Conservation (phyloP, 2,113 vertebrate species). For the Muscicapa adusta region DNA sequence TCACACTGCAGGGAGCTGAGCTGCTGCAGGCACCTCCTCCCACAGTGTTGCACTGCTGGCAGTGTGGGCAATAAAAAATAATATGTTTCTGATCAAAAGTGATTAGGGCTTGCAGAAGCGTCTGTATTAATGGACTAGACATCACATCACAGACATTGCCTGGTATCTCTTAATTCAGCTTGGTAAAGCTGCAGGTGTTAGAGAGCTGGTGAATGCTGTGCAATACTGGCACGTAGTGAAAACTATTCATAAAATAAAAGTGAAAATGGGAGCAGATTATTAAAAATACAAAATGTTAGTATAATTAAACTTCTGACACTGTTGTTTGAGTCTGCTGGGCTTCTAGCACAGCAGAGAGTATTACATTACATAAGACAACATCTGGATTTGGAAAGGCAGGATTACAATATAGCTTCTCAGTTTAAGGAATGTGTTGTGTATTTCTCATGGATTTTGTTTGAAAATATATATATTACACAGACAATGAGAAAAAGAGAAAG, state of each 20-base stretch:
- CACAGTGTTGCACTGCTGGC: background rate
- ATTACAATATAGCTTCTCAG: background rate
- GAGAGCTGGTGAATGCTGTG: conserved; percentile 50
- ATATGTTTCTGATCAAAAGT: conserved; percentile 63
- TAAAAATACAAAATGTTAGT: background rate
- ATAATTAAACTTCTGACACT: background rate
- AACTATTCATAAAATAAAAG: conserved; percentile 9
- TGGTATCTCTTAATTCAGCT: conserved; percentile 6
- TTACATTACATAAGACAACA: background rate
- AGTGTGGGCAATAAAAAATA: conserved; percentile 38
- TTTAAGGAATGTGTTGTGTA: background rate
- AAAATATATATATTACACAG: background rate
- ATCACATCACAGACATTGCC: background rate
- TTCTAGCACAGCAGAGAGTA: background rate
- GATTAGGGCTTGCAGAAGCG: conserved; percentile 51
- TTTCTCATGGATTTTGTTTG: background rate
- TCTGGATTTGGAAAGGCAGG: background rate
- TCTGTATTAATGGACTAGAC: conserved; percentile 47
- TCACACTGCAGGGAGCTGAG: conserved; percentile 42
- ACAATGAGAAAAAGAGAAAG: background rate
- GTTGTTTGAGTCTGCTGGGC: background rate
- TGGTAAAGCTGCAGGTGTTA: conserved; percentile 31
- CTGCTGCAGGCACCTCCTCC: background rate
- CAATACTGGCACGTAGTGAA: conserved; percentile 40
- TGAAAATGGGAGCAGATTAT: conserved; percentile 50